phyloP scores from a whole-genome alignment of 2,888 invertebrate genomes.

The Sycophila texana region DNA sequence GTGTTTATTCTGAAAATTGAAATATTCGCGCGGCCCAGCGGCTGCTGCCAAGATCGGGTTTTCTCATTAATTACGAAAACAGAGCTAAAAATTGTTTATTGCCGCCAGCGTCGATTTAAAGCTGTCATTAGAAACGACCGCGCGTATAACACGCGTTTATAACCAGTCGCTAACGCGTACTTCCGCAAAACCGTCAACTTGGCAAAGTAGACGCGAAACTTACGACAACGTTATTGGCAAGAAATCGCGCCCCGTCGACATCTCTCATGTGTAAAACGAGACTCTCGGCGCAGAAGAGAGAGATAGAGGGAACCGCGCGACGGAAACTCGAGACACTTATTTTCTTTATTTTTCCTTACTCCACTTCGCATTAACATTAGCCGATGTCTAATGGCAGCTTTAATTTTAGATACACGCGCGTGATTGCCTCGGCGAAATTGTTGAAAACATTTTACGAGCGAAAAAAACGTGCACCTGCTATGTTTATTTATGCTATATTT shows the following conservation, averaged over 20 bases:
- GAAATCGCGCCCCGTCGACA: constrained; percentile 38
- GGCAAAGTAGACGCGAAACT: constrained; percentile 44
- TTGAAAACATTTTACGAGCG: constrained; percentile 8
- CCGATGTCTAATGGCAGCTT: constrained; percentile 15
- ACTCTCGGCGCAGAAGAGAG: neutral
- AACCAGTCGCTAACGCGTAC: constrained; percentile 14
- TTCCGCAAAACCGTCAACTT: constrained; percentile 53
- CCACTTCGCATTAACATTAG: constrained; percentile 20
- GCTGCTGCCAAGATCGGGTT: constrained; percentile 22
- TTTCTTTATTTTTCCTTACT: constrained; percentile 9
- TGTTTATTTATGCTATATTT: neutral
- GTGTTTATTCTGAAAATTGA: constrained; percentile 37
- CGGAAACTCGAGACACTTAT: constrained; percentile 5
- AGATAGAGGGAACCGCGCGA: neutral
- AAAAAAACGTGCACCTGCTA: constrained; percentile 1
- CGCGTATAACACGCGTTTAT: constrained; percentile 22
- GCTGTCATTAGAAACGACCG: constrained; percentile 28
- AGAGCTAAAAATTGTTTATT: constrained; percentile 50
- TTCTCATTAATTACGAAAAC: constrained; percentile 43
- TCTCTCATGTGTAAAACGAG: constrained; percentile 40
- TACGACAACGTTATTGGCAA: constrained; percentile 50
- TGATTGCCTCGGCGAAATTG: neutral
- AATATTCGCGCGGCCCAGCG: constrained; percentile 1
- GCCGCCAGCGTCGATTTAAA: constrained; percentile 45
- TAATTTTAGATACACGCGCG: constrained; percentile 1